Conservation (phyloP, 2,888 invertebrate genomes). For the Ptychoptera albimana region DNA sequence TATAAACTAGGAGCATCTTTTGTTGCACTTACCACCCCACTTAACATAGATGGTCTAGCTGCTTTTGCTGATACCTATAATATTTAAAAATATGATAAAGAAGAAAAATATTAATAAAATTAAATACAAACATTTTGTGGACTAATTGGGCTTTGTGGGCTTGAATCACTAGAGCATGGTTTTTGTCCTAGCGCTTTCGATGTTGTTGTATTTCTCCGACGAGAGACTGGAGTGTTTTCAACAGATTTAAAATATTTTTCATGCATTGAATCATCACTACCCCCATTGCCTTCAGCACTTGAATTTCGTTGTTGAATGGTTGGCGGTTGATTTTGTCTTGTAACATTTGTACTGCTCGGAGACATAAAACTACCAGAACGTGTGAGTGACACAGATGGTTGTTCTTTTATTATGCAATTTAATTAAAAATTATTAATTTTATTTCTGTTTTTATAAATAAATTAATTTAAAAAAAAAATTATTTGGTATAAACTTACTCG, state of each 20-base stretch:
- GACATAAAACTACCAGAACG: conserved; percentile 31
- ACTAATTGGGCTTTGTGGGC: conserved; percentile 45
- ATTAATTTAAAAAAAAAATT: background rate
- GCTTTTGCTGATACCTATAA: conserved; percentile 6
- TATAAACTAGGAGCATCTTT: conserved; percentile 7
- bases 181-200: conserved; percentile 20
- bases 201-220: conserved; percentile 29
- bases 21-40: conserved; percentile 8
- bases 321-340: conserved; percentile 5
- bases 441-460: no score
- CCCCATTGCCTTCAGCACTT: conserved; percentile 36
- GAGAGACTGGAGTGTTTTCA: conserved; percentile 48
- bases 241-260: conserved; percentile 62
- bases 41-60: conserved; percentile 12
- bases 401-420: conserved; percentile 6
- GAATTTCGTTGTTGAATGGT: conserved; percentile 5
- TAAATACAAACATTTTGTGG: conserved; percentile 24
- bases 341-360: conserved; percentile 15
- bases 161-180: conserved; percentile 39
- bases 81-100: conserved; percentile 1
- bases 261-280: conserved; percentile 67
- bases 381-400: conserved; percentile 19
- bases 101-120: background rate
- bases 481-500: conserved; percentile 7
- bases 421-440: background rate